phyloP scores from a whole-genome alignment of 2,888 invertebrate genomes.

The Scaeva pyrastri region DNA sequence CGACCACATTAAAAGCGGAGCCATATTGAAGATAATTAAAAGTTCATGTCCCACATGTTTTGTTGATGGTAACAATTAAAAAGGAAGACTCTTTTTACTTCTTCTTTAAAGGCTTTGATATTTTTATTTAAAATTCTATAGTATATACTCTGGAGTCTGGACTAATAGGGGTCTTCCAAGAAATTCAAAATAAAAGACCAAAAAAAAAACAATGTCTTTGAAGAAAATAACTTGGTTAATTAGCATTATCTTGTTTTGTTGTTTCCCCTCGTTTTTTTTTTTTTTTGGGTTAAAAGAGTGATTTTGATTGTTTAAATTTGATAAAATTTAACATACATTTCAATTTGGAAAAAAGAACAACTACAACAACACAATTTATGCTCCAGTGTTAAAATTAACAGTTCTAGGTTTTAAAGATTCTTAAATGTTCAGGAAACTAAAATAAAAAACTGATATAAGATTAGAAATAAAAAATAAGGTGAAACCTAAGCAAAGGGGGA shows the following conservation, averaged over 20 bases:
- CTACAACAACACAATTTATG: neutral
- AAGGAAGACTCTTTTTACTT: slow-evolving; percentile 11
- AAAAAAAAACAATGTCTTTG: neutral
- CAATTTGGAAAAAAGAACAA: slow-evolving; percentile 2
- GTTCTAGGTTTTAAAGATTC: neutral
- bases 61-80: slow-evolving; percentile 41
- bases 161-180: slow-evolving; percentile 62
- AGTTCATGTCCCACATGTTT: slow-evolving; percentile 69
- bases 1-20: slow-evolving; percentile 37
- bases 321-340: slow-evolving; percentile 56
- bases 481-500: neutral
- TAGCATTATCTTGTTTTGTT: slow-evolving; percentile 67
- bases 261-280: too few species aligned
- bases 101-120: neutral
- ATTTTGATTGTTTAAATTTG: slow-evolving; percentile 44
- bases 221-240: slow-evolving; percentile 61
- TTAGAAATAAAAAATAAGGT: too few species aligned
- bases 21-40: slow-evolving; percentile 67
- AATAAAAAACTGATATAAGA: neutral
- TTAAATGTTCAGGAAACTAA: neutral
- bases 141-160: too few species aligned
- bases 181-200: slow-evolving; percentile 4
- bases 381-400: slow-evolving; percentile 8
- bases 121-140: slow-evolving; percentile 6
- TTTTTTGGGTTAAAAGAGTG: slow-evolving; percentile 34